These are phyloP conservation scores for Drosophila rellima DNA, from an alignment of 2,888 invertebrate species.

Conservation along the genomic window DNA sequence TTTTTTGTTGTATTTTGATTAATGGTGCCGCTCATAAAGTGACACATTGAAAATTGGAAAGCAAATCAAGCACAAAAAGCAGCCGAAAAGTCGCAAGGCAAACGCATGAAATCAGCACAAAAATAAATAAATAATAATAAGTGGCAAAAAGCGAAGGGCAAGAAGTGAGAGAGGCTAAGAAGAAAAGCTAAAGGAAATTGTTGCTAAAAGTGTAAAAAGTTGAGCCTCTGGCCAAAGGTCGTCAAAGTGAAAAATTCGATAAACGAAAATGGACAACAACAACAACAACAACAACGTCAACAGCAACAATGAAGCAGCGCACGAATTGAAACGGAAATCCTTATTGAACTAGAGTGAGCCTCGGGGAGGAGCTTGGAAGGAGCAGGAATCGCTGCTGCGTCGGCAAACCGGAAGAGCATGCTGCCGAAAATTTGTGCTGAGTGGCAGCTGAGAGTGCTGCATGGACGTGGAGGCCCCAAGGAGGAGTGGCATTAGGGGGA, in stretches of 20 bases:
- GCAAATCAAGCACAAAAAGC: constrained; percentile 78
- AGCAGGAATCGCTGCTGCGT: constrained; percentile 55
- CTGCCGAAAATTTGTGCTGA: constrained; percentile 80
- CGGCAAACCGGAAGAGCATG: constrained; percentile 77
- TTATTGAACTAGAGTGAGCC: constrained; percentile 82
- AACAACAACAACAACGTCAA: constrained; percentile 10
- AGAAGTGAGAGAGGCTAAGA: background rate
- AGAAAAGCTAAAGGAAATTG: constrained; percentile 49
- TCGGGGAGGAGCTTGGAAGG: constrained; percentile 16
- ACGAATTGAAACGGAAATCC: constrained; percentile 84
- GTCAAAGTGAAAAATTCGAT: constrained; percentile 78
- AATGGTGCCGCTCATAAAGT: constrained; percentile 79
- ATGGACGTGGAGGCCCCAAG: constrained; percentile 14
- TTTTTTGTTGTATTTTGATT: constrained; percentile 66
- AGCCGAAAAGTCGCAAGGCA: constrained; percentile 64
- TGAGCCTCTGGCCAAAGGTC: constrained; percentile 70
- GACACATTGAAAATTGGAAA: constrained; percentile 81
- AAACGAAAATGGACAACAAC: constrained; percentile 68
- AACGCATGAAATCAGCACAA: constrained; percentile 78
- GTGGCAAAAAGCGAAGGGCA: constrained; percentile 20
- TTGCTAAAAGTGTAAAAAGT: constrained; percentile 78
- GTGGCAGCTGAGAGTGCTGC: constrained; percentile 71
- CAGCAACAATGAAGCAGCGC: constrained; percentile 62
- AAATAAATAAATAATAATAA: constrained; percentile 59
- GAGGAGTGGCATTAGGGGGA: background rate